Evolutionary conservation across 2,888 invertebrate genomes (phyloP), one percentile per base, ranked within the genome.

Genomic region (Leptothorax acervorum): DNA sequence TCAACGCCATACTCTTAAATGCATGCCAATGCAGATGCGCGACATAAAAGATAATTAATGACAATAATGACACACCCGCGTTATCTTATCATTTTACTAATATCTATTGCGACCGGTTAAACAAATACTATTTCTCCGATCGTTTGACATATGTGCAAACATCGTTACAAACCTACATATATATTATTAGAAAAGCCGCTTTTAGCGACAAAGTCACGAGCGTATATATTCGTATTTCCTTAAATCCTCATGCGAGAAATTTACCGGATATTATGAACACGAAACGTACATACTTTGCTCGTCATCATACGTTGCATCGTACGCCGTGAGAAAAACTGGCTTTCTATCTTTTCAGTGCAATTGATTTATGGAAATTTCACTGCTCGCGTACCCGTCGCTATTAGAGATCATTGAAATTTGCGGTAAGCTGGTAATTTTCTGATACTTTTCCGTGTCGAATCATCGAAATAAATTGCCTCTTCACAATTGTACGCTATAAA

Each of bases 291-390:
- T 28, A 70, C 31, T 71, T 71, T 55, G 51, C 42, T 51, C 39
- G 51, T 76, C 75, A 66, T 76, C 75, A 28, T 39, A 39, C 68
- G 51, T 51, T 76, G 68, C 75, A 66, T 23, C 35, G 35, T 23
- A 63, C 45, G 23, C 15, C 28, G 4, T n/a, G 9, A 55, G 66
- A 76, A 76, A 76, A 76, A 76, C 68, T 28, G 18, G 39, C 68
- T 76, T 76, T 76, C 68, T 76, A 76, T 12, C 76, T 51, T 76
- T 75, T 66, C 75, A 65, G 51, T 53, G 39, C n/a, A 42, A 51
- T 18, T 76, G 76, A 68, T 76, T 76, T 76, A 76, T 76, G 76
- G 51, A 66, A 76, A 76, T 66, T 76, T 76, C 76, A 53, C 68
- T 68, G 66, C 48, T 68, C 66, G 35, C n/a, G 23, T 31, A 62